Base-by-base conservation (phyloP, 37 sponge, comb jelly and placozoan species). In the Petrosia ficiformis region DNA sequence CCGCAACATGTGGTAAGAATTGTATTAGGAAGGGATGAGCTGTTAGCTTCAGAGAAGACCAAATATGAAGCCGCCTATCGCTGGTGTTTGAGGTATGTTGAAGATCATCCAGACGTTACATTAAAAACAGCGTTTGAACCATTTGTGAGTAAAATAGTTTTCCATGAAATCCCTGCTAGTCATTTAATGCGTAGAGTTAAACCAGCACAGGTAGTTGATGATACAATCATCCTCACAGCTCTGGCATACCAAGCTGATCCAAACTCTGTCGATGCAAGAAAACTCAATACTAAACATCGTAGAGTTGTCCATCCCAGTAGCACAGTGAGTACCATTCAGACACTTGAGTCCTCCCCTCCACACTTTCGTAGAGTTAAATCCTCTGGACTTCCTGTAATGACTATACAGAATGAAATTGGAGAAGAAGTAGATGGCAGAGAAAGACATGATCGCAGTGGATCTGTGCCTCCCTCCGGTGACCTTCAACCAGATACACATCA, bases 211-310 rank as follows among this genome's bases (percentile, higher is more conserved):
- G 79, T 88, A 1, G 94, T 97, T 0, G 87, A 86, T 16, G 92
- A 97, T 59, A 44, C 77, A 2, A 39, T 82, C 29, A 90, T 97
- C 16, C 78, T 97, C 40, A 93, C 78, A 44, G 97, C 97, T 0
- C 87, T 97, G 36, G 97, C 97, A 36, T 93, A 78, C 58, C 97
- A 97, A 54, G 91, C 94, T 26, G 97, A 97, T 59, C 97, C 97
- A 8, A 78, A 68, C 0, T 87, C 93, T 0, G 88, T 96, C 31
- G 90, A 92, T 24, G 57, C 39, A 28, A 2, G 24, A 37, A 22
- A 41, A 19, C 57, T 44, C 2, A 16, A 28, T 0, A n/a, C 59
- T 3, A 31, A n/a, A 29, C 1, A 36, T 39, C 35, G 43, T 14
- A n/a, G 33, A 4, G 39, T 14, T 2, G 34, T 24, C 5, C 11